Conservation (phyloP, 64 coral and sea anemone species). For the Actinia tenebrosa region DNA sequence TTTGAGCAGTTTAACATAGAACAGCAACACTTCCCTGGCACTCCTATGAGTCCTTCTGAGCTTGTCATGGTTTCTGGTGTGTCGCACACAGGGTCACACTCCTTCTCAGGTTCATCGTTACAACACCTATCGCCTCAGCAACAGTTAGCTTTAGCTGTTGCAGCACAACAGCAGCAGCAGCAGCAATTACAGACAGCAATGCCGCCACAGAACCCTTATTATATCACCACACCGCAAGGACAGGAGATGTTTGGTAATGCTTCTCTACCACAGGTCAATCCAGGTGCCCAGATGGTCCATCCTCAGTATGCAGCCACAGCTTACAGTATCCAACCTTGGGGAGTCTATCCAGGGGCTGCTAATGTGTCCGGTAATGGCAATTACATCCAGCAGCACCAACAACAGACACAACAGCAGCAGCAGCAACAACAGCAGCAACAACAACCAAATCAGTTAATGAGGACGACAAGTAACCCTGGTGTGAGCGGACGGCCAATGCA, state of each 20-base stretch:
- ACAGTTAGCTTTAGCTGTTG: slow-evolving; percentile 70
- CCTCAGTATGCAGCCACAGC: slow-evolving; percentile 78
- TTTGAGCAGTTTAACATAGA: slow-evolving; percentile 68
- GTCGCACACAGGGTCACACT: slow-evolving; percentile 34
- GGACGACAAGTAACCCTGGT: slow-evolving; percentile 50
- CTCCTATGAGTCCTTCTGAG: slow-evolving; percentile 79
- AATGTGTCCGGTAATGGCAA: slow-evolving; percentile 45
- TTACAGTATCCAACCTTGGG: slow-evolving; percentile 89
- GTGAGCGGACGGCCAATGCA: slow-evolving; percentile 68
- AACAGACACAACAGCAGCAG: slow-evolving; percentile 58
- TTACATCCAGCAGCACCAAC: slow-evolving; percentile 69
- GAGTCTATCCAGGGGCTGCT: slow-evolving; percentile 65
- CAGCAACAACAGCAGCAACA: slow-evolving; percentile 71
- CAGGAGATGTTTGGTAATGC: slow-evolving; percentile 89
- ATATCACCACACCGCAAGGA: slow-evolving; percentile 66
- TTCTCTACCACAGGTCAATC: slow-evolving; percentile 68
- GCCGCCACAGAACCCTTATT: slow-evolving; percentile 72
- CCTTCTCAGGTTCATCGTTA: slow-evolving; percentile 46
- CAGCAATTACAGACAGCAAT: slow-evolving; percentile 55
- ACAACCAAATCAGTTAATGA: slow-evolving; percentile 71
- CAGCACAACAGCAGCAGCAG: slow-evolving; percentile 62
- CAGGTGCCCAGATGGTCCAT: slow-evolving; percentile 74
- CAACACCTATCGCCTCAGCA: slow-evolving; percentile 67
- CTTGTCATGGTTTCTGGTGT: slow-evolving; percentile 77
- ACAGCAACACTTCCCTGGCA: slow-evolving; percentile 50